A percentile compares a stretch with the other conserved stretches of the same genome.
These are phyloP conservation scores for Dyspetes luteomarginatus DNA, from an alignment of 2,888 invertebrate genomes.

Conservation along the genomic window DNA sequence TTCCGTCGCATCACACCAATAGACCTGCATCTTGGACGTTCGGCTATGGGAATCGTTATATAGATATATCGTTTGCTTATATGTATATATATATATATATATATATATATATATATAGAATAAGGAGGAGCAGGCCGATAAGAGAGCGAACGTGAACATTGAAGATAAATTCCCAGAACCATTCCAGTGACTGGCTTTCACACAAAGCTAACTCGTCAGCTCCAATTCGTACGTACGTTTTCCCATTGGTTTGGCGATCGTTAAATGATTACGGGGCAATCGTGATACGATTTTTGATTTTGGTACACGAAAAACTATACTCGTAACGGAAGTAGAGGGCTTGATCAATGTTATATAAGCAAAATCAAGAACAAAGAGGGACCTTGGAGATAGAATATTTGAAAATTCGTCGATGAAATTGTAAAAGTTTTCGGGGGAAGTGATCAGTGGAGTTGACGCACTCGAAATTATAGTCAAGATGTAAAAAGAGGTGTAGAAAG, in stretches of 20 bases:
- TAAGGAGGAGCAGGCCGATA: constrained; percentile 61
- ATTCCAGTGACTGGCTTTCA: constrained; percentile 35
- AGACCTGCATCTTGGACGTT: constrained; percentile 22
- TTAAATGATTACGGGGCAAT: constrained; percentile 30
- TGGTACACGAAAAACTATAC: background rate
- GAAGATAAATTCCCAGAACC: constrained; percentile 62
- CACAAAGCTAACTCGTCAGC: constrained; percentile 57
- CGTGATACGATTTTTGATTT: constrained; percentile 46
- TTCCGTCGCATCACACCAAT: constrained; percentile 5
- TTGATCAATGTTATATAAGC: too few species aligned
- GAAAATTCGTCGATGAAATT: background rate
- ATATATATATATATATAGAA: background rate
- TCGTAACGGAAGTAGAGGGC: too few species aligned
- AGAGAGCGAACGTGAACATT: constrained; percentile 57
- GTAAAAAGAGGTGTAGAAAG: too few species aligned
- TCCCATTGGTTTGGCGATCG: constrained; percentile 41
- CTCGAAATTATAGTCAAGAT: too few species aligned
- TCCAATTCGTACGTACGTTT: constrained; percentile 57
- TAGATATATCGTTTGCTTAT: background rate
- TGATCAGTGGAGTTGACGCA: background rate
- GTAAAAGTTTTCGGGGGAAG: background rate
- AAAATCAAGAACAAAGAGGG: too few species aligned
- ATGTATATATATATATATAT: background rate
- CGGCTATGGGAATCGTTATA: background rate
- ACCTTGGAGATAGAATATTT: background rate